Evolutionary conservation across 1,140 invertebrate genomes (phyloP).

Genomic region (Pollicipes pollicipes): DNA sequence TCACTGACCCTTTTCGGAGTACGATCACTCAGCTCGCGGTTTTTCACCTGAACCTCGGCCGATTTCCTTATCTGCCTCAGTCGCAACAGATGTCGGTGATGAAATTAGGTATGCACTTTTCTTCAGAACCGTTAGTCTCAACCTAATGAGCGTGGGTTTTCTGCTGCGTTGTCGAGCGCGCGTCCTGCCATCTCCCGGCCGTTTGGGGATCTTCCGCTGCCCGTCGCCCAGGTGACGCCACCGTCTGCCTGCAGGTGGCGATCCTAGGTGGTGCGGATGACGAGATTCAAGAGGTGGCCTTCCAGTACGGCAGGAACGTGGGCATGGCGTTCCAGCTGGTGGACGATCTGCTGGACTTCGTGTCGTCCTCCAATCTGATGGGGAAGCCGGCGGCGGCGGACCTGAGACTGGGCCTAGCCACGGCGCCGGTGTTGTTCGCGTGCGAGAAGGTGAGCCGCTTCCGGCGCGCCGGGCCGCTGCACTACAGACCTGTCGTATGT

Average conservation of each 20-base stretch:
- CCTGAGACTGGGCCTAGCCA: slow-evolving; percentile 80
- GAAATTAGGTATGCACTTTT: no score
- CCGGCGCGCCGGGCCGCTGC: no score
- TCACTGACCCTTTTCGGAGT: no score
- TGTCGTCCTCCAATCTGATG: slow-evolving; percentile 76
- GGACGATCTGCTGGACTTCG: slow-evolving; percentile 94
- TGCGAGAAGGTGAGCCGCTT: slow-evolving; percentile 57
- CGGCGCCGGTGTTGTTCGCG: slow-evolving; percentile 80
- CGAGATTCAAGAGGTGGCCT: slow-evolving; percentile 60
- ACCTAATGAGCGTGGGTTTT: no score
- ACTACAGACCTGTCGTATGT: no score
- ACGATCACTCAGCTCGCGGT: no score
- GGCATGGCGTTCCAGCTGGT: slow-evolving; percentile 95
- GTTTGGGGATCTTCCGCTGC: neutral
- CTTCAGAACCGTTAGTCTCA: no score
- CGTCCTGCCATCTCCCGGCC: neutral
- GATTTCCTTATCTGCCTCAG: no score
- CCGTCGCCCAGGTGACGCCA: no score
- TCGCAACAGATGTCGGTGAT: no score
- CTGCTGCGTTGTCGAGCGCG: no score
- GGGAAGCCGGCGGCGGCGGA: slow-evolving; percentile 84
- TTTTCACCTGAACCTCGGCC: no score
- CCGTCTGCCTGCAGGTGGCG: slow-evolving; percentile 41
- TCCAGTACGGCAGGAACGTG: slow-evolving; percentile 88
- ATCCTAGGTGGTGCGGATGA: slow-evolving; percentile 66